Evolutionary conservation across 2,797 vertebrate species (phyloP), one percentile per base, ranked within the genome.

Genomic region (Hippoglossus hippoglossus): DNA sequence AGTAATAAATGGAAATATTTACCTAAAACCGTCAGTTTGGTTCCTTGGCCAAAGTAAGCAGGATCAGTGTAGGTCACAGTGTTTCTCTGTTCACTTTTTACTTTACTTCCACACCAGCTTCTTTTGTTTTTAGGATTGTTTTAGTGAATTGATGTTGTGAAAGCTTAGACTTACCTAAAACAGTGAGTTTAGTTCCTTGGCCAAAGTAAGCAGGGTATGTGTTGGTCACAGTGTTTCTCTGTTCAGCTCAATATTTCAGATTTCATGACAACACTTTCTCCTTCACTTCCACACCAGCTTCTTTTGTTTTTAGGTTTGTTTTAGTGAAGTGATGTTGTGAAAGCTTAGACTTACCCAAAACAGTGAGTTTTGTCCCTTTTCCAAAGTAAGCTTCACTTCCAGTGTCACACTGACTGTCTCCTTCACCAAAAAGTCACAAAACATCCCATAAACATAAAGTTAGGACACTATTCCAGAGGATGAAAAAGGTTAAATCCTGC

Each of bases 131-230:
- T 19, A 2, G 6, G 21, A 55, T 6, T n/a, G 34, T 63, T 16
- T 0, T 6, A 19, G 11, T 26, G 8, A 65, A 22, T 0, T 60
- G 13, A 26, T 53, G 53, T n/a, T n/a, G n/a, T n/a, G n/a, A n/a
- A n/a, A n/a, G n/a, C n/a, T n/a, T n/a, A n/a, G n/a, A n/a, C n/a
- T 91, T 85, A 87, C 91, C 90, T 71, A 90, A 77, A 85, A 89
- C 87, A 0, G 84, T 89, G 31, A 92, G 77, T 79, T 71, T 92
- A 19, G 91, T 92, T 74, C 92, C 92, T 52, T 64, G 55, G 10
- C 91, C 90, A 16, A 92, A 93, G 84, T 77, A 88, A 57, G 83
- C 85, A 44, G 80, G 84, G 0, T 89, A 0, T 67, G 0, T 53
- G 71, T 77, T n/a, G 70, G 0, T 85, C 92, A 93, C 91, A 90